Evolutionary conservation across 92 coral and sea anemone species (phyloP).

Genomic region (Muricea muricata): DNA sequence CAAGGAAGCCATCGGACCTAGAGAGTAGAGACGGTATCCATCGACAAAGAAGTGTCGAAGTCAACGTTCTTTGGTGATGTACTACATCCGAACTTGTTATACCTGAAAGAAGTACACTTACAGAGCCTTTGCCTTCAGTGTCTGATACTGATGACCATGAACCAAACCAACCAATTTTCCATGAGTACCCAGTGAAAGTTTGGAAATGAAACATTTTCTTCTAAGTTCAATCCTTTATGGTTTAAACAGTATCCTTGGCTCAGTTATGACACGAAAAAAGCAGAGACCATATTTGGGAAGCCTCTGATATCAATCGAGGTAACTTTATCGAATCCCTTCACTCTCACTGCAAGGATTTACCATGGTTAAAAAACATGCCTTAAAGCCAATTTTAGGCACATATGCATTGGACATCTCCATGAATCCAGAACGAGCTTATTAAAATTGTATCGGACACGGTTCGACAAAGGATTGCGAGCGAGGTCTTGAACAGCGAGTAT

Average conservation of each 20-base stretch:
- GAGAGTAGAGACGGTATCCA: background rate
- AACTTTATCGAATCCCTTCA: conserved; percentile 38
- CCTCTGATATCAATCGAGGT: conserved; percentile 23
- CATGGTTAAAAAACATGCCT: background rate
- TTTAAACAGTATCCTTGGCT: background rate
- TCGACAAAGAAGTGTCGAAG: background rate
- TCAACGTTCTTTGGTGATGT: background rate
- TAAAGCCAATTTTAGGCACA: background rate
- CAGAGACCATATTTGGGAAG: conserved; percentile 41
- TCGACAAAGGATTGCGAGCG: background rate
- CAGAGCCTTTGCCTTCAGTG: background rate
- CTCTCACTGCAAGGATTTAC: conserved; percentile 29
- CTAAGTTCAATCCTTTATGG: background rate
- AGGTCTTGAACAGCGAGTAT: background rate
- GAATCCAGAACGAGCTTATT: conserved; percentile 12
- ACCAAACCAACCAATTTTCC: no score
- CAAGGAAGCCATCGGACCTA: background rate
- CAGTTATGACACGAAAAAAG: conserved; percentile 32
- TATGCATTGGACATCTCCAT: conserved; percentile 22
- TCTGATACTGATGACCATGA: background rate
- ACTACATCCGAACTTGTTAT: background rate
- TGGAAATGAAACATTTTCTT: background rate
- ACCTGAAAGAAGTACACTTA: background rate
- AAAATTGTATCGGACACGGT: conserved; percentile 15
- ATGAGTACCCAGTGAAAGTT: no score